Percentiles rank a stretch among this genome's conserved stretches.
phyloP scores from a whole-genome alignment of 2,888 invertebrate genomes.

The Acanthosoma haemorrhoidale region DNA sequence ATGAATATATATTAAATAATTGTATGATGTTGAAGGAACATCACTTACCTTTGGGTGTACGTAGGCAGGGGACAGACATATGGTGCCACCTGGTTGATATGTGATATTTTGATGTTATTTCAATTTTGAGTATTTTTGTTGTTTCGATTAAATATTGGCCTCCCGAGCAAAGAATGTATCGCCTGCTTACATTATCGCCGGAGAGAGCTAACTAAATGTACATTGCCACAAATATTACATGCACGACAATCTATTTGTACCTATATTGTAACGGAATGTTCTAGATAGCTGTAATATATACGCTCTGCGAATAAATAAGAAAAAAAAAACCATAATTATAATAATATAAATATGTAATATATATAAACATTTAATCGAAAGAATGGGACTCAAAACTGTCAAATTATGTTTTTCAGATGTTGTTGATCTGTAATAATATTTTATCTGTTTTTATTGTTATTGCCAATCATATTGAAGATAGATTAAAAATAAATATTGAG shows the following conservation, averaged over 20 bases:
- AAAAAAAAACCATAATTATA: too few species aligned
- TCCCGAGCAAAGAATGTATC: too few species aligned
- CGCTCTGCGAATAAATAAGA: too few species aligned
- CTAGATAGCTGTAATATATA: too few species aligned
- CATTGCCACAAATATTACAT: background rate
- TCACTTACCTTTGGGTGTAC: too few species aligned
- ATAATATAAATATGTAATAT: background rate
- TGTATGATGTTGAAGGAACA: too few species aligned
- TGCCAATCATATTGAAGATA: background rate
- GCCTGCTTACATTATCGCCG: too few species aligned
- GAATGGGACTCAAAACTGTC: background rate
- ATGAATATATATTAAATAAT: too few species aligned
- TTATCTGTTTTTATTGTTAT: background rate
- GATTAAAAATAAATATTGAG: background rate
- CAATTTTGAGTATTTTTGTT: background rate
- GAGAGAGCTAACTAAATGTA: too few species aligned
- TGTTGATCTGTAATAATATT: background rate
- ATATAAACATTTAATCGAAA: background rate
- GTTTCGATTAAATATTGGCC: too few species aligned
- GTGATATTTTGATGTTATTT: background rate
- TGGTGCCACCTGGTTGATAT: background rate
- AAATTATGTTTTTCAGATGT: background rate
- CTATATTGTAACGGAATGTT: too few species aligned
- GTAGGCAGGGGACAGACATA: background rate
- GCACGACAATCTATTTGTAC: conserved; percentile 28